Percentiles rank a stretch among this genome's conserved stretches.
These are phyloP conservation scores for Anadara kagoshimensis DNA, from an alignment of 1,140 invertebrate species.

Conservation along the genomic window DNA sequence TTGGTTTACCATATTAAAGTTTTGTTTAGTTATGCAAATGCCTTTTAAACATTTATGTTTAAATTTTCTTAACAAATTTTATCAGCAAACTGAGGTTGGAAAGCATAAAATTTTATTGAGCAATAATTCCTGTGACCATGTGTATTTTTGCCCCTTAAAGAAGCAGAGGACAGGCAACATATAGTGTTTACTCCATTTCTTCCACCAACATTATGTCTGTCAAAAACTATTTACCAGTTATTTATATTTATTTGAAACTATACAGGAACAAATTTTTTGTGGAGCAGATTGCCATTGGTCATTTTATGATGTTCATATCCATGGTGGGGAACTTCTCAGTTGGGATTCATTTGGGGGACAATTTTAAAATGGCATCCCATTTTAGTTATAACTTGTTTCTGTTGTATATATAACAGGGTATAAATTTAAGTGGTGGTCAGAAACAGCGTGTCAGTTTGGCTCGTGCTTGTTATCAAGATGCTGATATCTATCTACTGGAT, in stretches of 20 bases:
- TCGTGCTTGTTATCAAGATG: constrained; percentile 74
- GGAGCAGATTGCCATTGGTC: background rate
- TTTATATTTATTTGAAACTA: background rate
- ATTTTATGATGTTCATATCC: background rate
- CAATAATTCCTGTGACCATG: too few species aligned
- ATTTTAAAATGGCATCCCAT: too few species aligned
- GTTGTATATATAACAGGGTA: constrained; percentile 53
- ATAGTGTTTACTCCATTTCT: background rate
- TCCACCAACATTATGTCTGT: background rate
- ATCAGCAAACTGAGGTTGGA: too few species aligned
- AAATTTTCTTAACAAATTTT: too few species aligned
- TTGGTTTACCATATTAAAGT: too few species aligned
- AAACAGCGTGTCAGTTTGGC: constrained; percentile 76
- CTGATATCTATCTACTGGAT: constrained; percentile 85
- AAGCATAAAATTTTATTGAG: background rate
- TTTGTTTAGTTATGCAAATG: too few species aligned
- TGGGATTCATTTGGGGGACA: too few species aligned
- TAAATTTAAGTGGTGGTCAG: constrained; percentile 76
- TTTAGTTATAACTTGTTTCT: too few species aligned
- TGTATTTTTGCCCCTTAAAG: too few species aligned
- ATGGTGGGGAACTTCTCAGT: background rate
- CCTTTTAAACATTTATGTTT: too few species aligned
- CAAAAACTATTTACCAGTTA: background rate
- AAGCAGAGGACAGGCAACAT: too few species aligned
- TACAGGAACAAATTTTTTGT: background rate